Evolutionary conservation across 2,888 invertebrate genomes (phyloP), one percentile per base, ranked within the genome.

Genomic region (Diadromus collaris): DNA sequence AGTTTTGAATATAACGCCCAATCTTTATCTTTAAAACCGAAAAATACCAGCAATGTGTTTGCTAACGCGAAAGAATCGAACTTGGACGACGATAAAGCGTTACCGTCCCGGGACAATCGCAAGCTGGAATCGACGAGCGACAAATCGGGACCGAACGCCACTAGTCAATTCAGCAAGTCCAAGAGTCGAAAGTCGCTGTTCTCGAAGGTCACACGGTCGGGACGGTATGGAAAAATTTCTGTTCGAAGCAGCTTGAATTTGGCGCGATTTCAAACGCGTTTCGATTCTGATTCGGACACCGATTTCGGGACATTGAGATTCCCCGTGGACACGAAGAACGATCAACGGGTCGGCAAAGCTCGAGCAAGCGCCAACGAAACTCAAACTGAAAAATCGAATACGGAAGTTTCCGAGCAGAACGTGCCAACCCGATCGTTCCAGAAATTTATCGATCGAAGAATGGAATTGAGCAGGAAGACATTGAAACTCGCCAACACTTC

Each of bases 281-380:
- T 70, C 16, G 60, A 60, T 38, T 60, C 60, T 19, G 60, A 60
- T 34, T 60, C 60, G 34, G 60, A 60, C 34, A 34, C 32, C 21
- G 60, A 60, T 34, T 38, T 60, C 60, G 60, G 34, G 32, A 19
- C 60, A 13, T n/a, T 19, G 60, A 60, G 34, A 34, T 60, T 34
- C 19, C 34, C 60, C 19, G 2, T 38, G 2, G 1, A 13, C 4
- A 9, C 34, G 34, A 60, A 9, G 34, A 10, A 34, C 60, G 10
- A 56, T 16, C n/a, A n/a, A 34, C 19, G 10, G 19, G 9, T n/a
- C 9, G 60, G 13, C 4, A 19, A 60, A n/a, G 32, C 7, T 9
- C 19, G 4, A 21, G 32, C 6, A 4, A 9, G 5, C n/a, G 21
- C 10, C 9, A 29, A 10, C 1, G 21, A 51, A 24, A 24, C 0